A percentile compares a stretch with the other conserved stretches of the same genome.
These are phyloP conservation scores for Empidonax alnorum DNA, from an alignment of 2,113 vertebrate species.

Conservation along the genomic window DNA sequence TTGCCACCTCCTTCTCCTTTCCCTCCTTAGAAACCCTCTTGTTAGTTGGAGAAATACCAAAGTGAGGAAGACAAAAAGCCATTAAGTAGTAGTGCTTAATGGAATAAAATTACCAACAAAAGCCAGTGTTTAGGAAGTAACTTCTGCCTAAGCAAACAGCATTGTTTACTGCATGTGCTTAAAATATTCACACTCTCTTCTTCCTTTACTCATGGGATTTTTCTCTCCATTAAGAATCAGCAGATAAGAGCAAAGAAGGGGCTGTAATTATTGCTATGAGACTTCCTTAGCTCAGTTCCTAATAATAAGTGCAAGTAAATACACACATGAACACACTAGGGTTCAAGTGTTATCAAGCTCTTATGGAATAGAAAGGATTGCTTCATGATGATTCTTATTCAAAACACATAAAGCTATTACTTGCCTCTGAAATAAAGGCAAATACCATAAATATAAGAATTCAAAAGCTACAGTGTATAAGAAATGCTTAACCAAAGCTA, in stretches of 20 bases:
- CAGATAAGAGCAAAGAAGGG: background rate
- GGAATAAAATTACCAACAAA: background rate
- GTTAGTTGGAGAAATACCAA: background rate
- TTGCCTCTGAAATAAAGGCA: background rate
- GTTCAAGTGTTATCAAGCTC: background rate
- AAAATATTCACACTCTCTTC: background rate
- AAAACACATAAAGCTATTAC: background rate
- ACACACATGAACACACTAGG: background rate
- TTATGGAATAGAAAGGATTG: background rate
- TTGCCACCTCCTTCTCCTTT: background rate
- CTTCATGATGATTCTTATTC: background rate
- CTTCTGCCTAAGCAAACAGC: background rate
- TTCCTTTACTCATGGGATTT: background rate
- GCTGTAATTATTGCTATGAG: background rate
- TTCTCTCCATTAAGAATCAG: background rate
- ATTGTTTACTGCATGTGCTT: background rate
- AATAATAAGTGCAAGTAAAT: background rate
- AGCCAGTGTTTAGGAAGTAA: background rate
- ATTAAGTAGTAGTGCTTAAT: background rate
- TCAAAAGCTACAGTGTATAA: background rate
- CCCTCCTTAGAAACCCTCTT: background rate
- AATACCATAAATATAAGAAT: background rate
- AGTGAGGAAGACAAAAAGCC: background rate
- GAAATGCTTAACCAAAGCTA: conserved; percentile 15
- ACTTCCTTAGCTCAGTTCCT: background rate